A percentile compares a stretch with the other conserved stretches of the same genome.
Conservation (phyloP, 2,888 invertebrate genomes). For the Drosophila colorata region DNA sequence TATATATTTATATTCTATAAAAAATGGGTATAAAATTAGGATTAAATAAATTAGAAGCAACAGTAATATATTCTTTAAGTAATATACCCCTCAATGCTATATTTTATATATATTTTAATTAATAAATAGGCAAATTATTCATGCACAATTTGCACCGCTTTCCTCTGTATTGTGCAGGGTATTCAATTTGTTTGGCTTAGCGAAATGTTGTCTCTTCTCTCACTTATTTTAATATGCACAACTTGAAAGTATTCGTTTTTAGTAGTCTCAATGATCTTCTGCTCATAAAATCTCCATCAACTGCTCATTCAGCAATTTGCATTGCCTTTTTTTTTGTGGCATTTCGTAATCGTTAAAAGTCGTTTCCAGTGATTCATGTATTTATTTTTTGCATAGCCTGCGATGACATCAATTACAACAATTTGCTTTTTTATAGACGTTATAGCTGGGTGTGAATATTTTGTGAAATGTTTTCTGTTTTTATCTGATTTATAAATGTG, state of each 20-base stretch:
- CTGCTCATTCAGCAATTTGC: conserved; percentile 20
- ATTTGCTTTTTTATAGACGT: conserved; percentile 8
- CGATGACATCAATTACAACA: conserved; percentile 43
- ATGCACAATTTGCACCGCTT: not conserved
- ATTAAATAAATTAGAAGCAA: too few relatives aligned
- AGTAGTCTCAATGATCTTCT: conserved; percentile 4
- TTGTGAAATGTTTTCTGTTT: conserved; percentile 9
- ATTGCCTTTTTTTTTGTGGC: conserved; percentile 7
- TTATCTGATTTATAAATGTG: not conserved
- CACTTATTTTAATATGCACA: conserved; percentile 25
- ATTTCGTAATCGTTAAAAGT: conserved; percentile 11
- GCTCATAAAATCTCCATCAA: not conserved
- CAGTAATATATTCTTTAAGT: too few relatives aligned
- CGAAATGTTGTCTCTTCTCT: conserved; percentile 2
- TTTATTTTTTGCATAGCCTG: conserved; percentile 17
- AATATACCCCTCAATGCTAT: too few relatives aligned
- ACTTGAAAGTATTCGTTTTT: conserved; percentile 12
- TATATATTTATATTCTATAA: too few relatives aligned
- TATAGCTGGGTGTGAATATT: conserved; percentile 29
- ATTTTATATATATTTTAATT: too few relatives aligned
- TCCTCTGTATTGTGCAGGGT: conserved; percentile 1
- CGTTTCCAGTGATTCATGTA: conserved; percentile 46
- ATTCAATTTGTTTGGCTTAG: conserved; percentile 10
- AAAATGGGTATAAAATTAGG: not conserved
- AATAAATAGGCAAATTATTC: too few relatives aligned